phyloP scores from a whole-genome alignment of 2,797 vertebrate species.

The Megalops cyprinoides region DNA sequence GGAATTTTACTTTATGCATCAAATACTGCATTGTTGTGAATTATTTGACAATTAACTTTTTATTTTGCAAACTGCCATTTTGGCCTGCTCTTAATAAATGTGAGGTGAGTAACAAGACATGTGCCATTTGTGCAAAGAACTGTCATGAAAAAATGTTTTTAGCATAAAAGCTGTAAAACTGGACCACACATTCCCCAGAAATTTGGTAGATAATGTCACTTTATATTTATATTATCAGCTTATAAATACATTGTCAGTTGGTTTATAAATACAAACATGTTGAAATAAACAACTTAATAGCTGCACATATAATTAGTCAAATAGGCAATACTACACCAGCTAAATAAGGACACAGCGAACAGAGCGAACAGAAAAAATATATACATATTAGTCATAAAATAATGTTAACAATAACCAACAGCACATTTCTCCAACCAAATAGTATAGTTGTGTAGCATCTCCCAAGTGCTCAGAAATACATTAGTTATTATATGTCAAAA shows the following conservation, averaged over 20 bases:
- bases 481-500: background rate
- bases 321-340: background rate
- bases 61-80: too few relatives aligned
- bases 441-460: background rate
- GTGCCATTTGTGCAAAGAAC: too few relatives aligned
- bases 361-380: background rate
- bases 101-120: too few relatives aligned
- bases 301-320: background rate
- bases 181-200: too few relatives aligned
- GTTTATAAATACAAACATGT: slow-evolving; percentile 14
- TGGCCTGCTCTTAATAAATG: too few relatives aligned
- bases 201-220: too few relatives aligned
- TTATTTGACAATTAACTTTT: too few relatives aligned
- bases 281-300: background rate
- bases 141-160: too few relatives aligned
- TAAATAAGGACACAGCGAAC: background rate
- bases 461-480: background rate
- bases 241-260: background rate
- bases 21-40: too few relatives aligned
- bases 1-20: too few relatives aligned
- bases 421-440: background rate
- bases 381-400: background rate
- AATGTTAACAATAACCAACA: background rate
- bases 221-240: too few relatives aligned
- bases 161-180: too few relatives aligned